Conservation (phyloP, 2,113 vertebrate genomes). For the Pungitius pungitius region DNA sequence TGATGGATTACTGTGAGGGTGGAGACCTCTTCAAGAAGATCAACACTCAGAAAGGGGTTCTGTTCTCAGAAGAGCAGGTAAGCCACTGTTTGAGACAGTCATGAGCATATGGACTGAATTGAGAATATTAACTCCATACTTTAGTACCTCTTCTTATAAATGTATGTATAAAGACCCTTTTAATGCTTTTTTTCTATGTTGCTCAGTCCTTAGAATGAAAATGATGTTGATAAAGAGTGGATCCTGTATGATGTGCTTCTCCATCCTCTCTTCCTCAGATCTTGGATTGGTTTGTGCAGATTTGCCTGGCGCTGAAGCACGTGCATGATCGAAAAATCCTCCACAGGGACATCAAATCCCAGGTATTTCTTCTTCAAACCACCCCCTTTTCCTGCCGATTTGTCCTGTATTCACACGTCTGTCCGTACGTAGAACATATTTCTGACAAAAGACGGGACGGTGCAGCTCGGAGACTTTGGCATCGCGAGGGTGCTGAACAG, state of each 20-base stretch:
- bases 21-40: constrained; percentile 97
- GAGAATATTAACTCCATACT: background rate
- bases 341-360: constrained; percentile 98
- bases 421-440: constrained; percentile 89
- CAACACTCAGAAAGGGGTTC: constrained; percentile 92
- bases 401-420: background rate
- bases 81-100: constrained; percentile 18
- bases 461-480: constrained; percentile 98
- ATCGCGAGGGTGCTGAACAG: constrained; percentile 98
- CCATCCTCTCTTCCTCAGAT: constrained; percentile 79
- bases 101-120: background rate
- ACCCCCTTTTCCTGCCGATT: background rate
- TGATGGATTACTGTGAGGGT: constrained; percentile 99
- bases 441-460: constrained; percentile 95
- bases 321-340: constrained; percentile 97
- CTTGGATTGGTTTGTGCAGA: constrained; percentile 98
- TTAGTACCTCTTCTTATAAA: background rate
- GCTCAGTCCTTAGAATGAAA: background rate
- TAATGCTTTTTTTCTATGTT: background rate
- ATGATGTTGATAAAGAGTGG: background rate
- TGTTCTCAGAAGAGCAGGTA: constrained; percentile 95
- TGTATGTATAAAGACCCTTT: background rate
- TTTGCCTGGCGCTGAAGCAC: constrained; percentile 96
- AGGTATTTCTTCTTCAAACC: constrained; percentile 78
- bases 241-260: background rate